Percentiles rank a stretch among this genome's conserved stretches.
Evolutionary conservation across 2,113 vertebrate genomes (phyloP).

Genomic region (Empidonax alnorum): DNA sequence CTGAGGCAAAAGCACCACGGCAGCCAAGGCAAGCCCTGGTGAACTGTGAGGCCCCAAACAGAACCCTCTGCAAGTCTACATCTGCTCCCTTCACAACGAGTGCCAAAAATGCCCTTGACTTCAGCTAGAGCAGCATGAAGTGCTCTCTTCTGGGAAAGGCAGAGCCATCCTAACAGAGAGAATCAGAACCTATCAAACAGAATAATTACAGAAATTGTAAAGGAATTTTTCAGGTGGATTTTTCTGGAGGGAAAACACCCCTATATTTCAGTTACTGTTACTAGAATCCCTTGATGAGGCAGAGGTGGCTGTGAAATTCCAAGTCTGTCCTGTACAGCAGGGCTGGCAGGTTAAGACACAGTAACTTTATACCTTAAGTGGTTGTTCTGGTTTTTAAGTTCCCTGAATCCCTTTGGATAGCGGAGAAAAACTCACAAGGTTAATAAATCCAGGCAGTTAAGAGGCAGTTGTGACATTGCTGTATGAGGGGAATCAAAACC

Average conservation of each 20-base stretch:
- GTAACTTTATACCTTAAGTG: neutral
- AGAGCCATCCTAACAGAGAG: neutral
- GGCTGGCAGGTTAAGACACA: neutral
- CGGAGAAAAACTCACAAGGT: neutral
- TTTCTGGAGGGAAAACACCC: accelerated
- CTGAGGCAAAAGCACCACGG: accelerated
- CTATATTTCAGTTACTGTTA: neutral
- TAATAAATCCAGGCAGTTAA: neutral
- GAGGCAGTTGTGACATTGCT: neutral
- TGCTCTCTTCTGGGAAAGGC: neutral
- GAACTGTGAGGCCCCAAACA: accelerated
- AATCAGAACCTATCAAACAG: neutral
- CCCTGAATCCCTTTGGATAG: neutral
- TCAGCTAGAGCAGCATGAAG: neutral
- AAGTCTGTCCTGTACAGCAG: neutral
- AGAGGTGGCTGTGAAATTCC: neutral
- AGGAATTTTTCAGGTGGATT: neutral
- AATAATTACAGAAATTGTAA: neutral
- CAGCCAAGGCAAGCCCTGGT: neutral
- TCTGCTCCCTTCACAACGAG: accelerated
- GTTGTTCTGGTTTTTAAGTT: neutral
- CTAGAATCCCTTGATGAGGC: neutral
- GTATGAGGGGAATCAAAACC: neutral
- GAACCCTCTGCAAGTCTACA: neutral
- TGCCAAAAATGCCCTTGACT: neutral